Base-by-base conservation (phyloP, 2,797 vertebrate species). In the Nyctibius grandis region DNA sequence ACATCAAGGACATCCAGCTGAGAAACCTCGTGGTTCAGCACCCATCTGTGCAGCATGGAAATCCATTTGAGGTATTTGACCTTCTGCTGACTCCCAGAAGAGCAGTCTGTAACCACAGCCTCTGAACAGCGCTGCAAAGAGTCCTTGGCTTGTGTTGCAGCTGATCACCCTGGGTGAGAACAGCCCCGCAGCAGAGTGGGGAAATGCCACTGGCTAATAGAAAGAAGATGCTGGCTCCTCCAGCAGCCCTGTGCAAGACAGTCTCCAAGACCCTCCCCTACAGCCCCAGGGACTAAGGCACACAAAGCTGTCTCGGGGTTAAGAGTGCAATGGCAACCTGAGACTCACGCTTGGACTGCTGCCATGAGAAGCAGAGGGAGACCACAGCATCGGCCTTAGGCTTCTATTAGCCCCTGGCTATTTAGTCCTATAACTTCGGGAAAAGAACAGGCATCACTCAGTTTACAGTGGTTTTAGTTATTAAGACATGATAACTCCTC, bases 251-350 rank as follows among this genome's bases (percentile, higher is more conserved):
- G 23, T 3, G 33, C 44, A 40, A 34, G 40, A 10, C 5, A 10
- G 11, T 17, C 33, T 74, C 75, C 65, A 36, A 44, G 23, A 34
- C 9, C n/a, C 28, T 53, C 57, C 57, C 50, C 59, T 54, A 8
- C 8, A 9, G 29, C 31, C 29, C 34, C 5, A 1, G 47, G 74
- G 72, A 54, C 56, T 34, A 47, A 70, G 25, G 56, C 34, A 80
- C 73, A 91, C 87, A 74, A 74, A 80, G 79, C 78, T 85, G 72
- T 60, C 85, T 59, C 36, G 29, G 84, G 89, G 84, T 96, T 45
- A 92, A 89, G 85, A 93, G 88, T 59, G 75, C 77, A 93, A 53
- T 14, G 40, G 94, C 74, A 95, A 88, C 63, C 59, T 12, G 63
- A 93, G 92, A 57, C 80, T 81, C 65, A 26, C 0, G 0, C 72